phyloP scores from a whole-genome alignment of 2,113 vertebrate genomes.

The Tringa solitaria region DNA sequence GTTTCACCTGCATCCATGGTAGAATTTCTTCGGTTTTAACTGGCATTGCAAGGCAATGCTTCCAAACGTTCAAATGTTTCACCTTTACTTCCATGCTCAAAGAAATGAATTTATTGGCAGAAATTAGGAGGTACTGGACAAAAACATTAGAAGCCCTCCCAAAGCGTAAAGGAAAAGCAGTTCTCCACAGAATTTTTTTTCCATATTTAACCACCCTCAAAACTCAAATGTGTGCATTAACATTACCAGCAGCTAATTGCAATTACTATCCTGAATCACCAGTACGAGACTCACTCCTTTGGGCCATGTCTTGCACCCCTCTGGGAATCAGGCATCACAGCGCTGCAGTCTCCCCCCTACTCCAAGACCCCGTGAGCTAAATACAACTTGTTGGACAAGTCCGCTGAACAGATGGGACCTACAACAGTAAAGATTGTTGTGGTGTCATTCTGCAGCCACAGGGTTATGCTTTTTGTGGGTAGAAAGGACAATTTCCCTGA shows the following conservation, averaged over 20 bases:
- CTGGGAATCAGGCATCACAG: not conserved
- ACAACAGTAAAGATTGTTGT: not conserved
- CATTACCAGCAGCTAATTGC: not conserved
- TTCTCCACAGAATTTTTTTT: not conserved
- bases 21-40: not conserved
- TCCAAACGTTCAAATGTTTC: not conserved
- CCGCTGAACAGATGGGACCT: not conserved
- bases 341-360: not conserved
- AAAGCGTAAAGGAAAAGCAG: not conserved
- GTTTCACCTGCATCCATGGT: not conserved
- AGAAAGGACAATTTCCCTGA: not conserved
- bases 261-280: not conserved
- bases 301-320: rapidly evolving
- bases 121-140: not conserved
- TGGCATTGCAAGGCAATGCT: not conserved
- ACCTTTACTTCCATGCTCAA: not conserved
- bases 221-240: not conserved
- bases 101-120: not conserved
- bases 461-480: not conserved
- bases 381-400: not conserved
- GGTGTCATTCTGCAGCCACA: not conserved
- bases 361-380: not conserved
- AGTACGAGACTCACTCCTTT: not conserved
- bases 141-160: not conserved
- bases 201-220: not conserved